Base-by-base conservation (phyloP, 2,888 invertebrate genomes). In the Hypena proboscidalis region DNA sequence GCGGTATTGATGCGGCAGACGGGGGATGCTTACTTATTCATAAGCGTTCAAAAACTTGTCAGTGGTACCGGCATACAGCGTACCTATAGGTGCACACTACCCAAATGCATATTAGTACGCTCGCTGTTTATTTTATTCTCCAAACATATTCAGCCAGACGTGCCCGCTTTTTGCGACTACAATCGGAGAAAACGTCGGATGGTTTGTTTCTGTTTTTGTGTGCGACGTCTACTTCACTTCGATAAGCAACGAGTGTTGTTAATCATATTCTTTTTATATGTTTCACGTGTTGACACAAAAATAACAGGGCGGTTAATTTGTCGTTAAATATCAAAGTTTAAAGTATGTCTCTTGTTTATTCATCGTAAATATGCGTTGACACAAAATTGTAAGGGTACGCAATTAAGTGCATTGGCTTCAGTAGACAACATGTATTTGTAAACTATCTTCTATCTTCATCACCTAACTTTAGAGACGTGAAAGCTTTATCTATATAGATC, bases 11-110 rank as follows among this genome's bases (percentile, higher is more conserved):
- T 83, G 87, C 79, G 76, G 81, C 85, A 91, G 90, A 90, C 91
- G 81, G 77, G 70, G 62, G 55, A 65, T 67, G 47, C 72, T 91
- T 77, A 90, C 69, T 90, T 89, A 90, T 91, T 90, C 89, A 91
- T 89, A 88, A 84, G 84, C 86, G 77, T 83, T 88, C 83, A 83
- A 87, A 87, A 88, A 85, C 82, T 83, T 84, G 81, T 79, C 83
- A 83, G 69, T 66, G 64, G 67, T 58, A 65, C 62, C 67, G 57
- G 48, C 45, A n/a, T n/a, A n/a, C n/a, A n/a, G n/a, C n/a, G n/a
- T n/a, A n/a, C 62, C 62, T 56, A 50, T 48, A 44, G 38, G 44
- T 38, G 50, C 52, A 48, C 58, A 54, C 56, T 53, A 58, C 44
- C 36, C 23, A 46, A 63, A 67, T 62, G 65, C 63, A 70, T 71